Percentiles rank a stretch among this genome's conserved stretches.
These are phyloP conservation scores for Lasioglossum calceatum DNA, from an alignment of 2,888 invertebrate species.

Conservation along the genomic window DNA sequence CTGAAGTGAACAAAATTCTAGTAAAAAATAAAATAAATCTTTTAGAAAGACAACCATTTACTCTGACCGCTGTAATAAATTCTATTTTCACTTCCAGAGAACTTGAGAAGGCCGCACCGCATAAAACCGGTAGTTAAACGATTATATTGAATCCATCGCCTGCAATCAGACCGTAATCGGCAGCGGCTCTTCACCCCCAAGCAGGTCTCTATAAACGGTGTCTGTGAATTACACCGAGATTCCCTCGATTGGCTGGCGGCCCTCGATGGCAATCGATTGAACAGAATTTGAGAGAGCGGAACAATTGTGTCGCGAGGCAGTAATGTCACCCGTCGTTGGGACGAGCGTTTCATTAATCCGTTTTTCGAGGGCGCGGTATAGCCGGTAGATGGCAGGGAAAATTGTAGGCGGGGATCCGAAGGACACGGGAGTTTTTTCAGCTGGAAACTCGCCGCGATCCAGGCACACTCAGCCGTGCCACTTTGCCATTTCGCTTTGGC, in stretches of 20 bases:
- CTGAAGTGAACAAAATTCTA: too few species aligned
- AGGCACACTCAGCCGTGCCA: slow-evolving; percentile 44
- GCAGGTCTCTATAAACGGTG: slow-evolving; percentile 19
- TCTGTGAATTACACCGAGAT: neutral
- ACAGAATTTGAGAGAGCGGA: slow-evolving; percentile 25
- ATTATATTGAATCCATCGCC: neutral
- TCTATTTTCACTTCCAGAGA: neutral
- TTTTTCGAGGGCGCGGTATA: neutral
- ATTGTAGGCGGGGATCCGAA: slow-evolving; percentile 8
- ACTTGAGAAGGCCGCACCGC: neutral
- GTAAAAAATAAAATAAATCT: neutral
- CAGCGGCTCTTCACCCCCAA: neutral
- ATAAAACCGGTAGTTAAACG: neutral
- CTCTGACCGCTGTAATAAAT: neutral
- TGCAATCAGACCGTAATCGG: neutral
- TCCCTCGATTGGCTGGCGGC: slow-evolving; percentile 19
- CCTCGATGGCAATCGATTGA: slow-evolving; percentile 22
- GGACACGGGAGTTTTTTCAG: slow-evolving; percentile 38
- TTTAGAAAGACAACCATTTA: too few species aligned
- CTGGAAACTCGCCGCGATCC: slow-evolving; percentile 27
- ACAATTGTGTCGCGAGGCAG: slow-evolving; percentile 11
- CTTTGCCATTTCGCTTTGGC: slow-evolving; percentile 56
- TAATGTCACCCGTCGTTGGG: slow-evolving; percentile 16
- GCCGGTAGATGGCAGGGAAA: neutral
- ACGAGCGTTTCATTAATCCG: slow-evolving; percentile 48